A percentile compares a stretch with the other conserved stretches of the same genome.
Conservation (phyloP, 2,888 invertebrate genomes). For the Tetanocera ferruginea region DNA sequence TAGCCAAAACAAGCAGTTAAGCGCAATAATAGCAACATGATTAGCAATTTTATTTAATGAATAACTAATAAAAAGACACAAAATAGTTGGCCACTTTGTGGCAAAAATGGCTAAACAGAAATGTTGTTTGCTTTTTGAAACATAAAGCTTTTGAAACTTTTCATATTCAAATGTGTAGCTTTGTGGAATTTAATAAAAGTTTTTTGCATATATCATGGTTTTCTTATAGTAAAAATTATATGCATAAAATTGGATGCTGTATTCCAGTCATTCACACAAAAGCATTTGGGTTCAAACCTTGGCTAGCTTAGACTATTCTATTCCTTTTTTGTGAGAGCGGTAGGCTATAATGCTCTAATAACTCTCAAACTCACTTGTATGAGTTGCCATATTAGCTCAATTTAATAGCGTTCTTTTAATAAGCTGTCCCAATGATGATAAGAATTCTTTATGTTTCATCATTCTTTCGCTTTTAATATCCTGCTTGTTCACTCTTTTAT, state of each 20-base stretch:
- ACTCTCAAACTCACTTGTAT: background rate
- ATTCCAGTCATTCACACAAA: background rate
- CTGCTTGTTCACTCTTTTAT: background rate
- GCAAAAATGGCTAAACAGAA: background rate
- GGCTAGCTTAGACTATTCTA: background rate
- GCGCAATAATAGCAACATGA: constrained; percentile 29
- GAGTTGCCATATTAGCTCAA: background rate
- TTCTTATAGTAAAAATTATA: too few relatives aligned
- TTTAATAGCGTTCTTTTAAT: background rate
- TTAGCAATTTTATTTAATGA: constrained; percentile 51
- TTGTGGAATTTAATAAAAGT: too few relatives aligned
- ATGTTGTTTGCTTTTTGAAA: background rate
- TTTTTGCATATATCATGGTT: too few relatives aligned
- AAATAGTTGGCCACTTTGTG: constrained; percentile 53
- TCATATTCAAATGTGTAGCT: too few relatives aligned
- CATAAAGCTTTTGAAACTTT: background rate
- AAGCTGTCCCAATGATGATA: background rate
- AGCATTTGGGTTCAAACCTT: background rate
- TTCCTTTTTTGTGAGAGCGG: background rate
- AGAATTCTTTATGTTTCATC: constrained; percentile 36
- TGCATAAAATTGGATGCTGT: too few relatives aligned
- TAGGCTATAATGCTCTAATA: too few relatives aligned
- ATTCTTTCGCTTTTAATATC: constrained; percentile 20
- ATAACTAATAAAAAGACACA: constrained; percentile 60
- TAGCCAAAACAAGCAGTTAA: background rate